Evolutionary conservation across 2,797 vertebrate species (phyloP).

Genomic region (Eulemur albifrons): DNA sequence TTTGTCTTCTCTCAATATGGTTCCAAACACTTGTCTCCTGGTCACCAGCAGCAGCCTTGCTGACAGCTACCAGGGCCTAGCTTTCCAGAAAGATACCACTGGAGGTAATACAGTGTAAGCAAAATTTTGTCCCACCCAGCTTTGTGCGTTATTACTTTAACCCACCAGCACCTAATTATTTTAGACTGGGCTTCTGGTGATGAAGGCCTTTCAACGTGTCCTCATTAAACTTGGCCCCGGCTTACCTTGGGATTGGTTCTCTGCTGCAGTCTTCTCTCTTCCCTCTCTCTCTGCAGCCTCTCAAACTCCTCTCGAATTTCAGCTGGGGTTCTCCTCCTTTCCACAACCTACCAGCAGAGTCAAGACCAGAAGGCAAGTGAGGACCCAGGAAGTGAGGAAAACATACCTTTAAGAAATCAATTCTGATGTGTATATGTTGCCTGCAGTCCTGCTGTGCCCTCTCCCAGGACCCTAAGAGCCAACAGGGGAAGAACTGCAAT

Average conservation of each 20-base stretch:
- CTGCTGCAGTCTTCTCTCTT: constrained; percentile 96
- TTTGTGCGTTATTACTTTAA: not conserved
- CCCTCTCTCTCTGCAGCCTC: constrained; percentile 94
- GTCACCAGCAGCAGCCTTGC: not conserved
- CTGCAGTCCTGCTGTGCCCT: accelerated
- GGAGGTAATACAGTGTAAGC: not conserved
- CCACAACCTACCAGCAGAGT: constrained; percentile 90
- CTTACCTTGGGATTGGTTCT: constrained; percentile 98
- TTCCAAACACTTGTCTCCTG: not conserved
- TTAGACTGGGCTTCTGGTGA: accelerated
- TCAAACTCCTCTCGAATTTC: constrained; percentile 98
- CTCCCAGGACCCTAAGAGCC: not conserved
- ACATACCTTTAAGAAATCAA: accelerated
- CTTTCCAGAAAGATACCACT: not conserved
- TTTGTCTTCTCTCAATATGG: not conserved
- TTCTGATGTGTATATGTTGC: accelerated
- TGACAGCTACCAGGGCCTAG: not conserved
- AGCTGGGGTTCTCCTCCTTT: constrained; percentile 94
- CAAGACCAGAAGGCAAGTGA: not conserved
- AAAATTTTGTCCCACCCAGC: no score
- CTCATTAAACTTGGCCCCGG: not conserved
- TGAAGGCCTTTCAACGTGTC: not conserved
- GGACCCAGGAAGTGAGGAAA: not conserved
- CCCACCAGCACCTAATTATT: not conserved
- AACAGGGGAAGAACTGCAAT: not conserved